Evolutionary conservation across 2,797 vertebrate genomes (phyloP).

Genomic region (Cottoperca gobio): DNA sequence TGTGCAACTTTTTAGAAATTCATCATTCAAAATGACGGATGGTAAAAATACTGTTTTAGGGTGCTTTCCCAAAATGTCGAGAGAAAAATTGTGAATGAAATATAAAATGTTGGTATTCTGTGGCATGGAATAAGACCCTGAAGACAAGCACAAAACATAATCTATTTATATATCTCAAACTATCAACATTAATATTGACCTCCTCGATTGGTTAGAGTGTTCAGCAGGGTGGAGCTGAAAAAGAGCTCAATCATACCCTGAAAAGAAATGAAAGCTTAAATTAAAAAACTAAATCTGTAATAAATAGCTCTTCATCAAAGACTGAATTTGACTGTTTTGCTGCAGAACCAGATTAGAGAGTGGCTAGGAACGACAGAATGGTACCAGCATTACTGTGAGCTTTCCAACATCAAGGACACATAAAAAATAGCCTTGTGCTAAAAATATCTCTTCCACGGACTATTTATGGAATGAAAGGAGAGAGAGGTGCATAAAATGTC

Average conservation of each 20-base stretch:
- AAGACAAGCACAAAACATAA: neutral
- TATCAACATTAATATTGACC: neutral
- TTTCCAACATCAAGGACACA: slow-evolving; percentile 67
- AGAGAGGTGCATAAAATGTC: slow-evolving; percentile 55
- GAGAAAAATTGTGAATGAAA: neutral
- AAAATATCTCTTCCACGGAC: slow-evolving; percentile 65
- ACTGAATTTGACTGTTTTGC: slow-evolving; percentile 12
- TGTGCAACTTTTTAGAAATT: neutral
- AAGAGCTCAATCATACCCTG: slow-evolving; percentile 45
- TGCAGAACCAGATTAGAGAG: slow-evolving; percentile 42
- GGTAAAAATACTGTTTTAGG: neutral
- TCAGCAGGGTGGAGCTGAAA: neutral
- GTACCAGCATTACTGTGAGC: slow-evolving; percentile 44
- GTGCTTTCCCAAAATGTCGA: neutral
- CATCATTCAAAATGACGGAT: neutral
- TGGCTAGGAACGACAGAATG: slow-evolving; percentile 53
- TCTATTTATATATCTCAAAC: neutral
- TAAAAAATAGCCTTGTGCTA: slow-evolving; percentile 67
- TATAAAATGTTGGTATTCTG: neutral
- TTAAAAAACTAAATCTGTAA: slow-evolving; percentile 35
- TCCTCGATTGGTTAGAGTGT: no score
- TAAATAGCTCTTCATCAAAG: slow-evolving; percentile 65
- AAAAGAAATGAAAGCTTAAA: slow-evolving; percentile 32
- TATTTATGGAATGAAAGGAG: slow-evolving; percentile 68
- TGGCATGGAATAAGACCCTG: neutral